Percentiles rank a stretch among this genome's conserved stretches.
phyloP scores from a whole-genome alignment of 35 echinoderm and acorn worm species.

The Patiria miniata region DNA sequence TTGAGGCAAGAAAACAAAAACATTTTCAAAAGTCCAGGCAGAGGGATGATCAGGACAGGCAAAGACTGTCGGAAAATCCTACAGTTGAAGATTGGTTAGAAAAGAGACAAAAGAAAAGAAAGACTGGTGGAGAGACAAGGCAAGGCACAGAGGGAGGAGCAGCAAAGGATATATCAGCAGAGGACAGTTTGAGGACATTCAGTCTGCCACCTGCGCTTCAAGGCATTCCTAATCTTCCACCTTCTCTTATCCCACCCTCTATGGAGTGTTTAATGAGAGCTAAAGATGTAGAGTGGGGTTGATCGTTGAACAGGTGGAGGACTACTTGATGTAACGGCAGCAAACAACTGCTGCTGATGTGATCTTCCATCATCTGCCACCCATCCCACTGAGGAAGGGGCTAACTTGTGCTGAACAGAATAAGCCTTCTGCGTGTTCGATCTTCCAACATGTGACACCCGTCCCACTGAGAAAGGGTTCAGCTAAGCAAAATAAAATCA shows the following conservation, averaged over 20 bases:
- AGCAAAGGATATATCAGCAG: constrained; percentile 2
- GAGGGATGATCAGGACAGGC: background rate
- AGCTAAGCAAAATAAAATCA: no score
- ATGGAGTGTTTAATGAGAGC: constrained; percentile 9
- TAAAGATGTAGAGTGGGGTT: constrained; percentile 51
- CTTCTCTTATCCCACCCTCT: constrained; percentile 62
- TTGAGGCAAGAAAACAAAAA: constrained; percentile 37
- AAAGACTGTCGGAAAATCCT: constrained; percentile 5
- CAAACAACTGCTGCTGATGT: background rate
- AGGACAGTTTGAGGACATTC: background rate
- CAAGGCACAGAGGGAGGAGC: constrained; percentile 19
- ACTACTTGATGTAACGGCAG: background rate
- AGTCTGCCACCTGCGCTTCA: constrained; percentile 49
- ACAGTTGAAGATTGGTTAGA: constrained; percentile 61
- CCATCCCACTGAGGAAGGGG: no score
- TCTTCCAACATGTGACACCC: no score
- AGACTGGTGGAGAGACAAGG: background rate
- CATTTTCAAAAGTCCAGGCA: background rate
- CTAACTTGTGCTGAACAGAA: no score
- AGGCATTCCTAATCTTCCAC: constrained; percentile 60
- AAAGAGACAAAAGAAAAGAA: constrained; percentile 45
- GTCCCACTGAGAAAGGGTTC: no score
- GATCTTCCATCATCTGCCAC: background rate
- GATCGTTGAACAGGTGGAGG: background rate
- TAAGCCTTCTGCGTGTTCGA: no score